A percentile compares a stretch with the other conserved stretches of the same genome.
Conservation (phyloP, 2,113 vertebrate species). For the Campylomormyrus tamandua region DNA sequence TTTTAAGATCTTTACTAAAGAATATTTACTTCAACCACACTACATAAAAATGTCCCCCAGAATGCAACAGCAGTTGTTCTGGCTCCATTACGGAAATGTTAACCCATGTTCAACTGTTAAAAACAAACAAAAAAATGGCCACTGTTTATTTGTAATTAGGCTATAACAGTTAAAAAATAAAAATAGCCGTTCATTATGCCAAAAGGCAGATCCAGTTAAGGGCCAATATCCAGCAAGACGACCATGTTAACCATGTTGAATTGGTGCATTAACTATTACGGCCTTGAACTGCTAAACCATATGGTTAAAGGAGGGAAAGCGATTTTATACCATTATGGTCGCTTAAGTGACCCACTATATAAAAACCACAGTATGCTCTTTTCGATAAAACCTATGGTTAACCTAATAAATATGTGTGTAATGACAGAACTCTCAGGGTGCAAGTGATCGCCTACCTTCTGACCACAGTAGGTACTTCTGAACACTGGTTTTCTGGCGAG, state of each 20-base stretch:
- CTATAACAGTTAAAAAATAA: neutral
- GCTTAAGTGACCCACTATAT: neutral
- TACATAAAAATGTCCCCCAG: neutral
- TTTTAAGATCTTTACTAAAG: neutral
- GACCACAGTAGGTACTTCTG: neutral
- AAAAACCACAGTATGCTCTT: neutral
- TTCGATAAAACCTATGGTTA: neutral
- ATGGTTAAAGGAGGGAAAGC: neutral
- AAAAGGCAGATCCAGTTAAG: neutral
- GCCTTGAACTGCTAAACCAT: neutral
- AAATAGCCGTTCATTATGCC: neutral
- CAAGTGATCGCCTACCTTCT: neutral
- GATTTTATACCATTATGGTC: neutral
- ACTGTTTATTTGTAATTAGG: neutral
- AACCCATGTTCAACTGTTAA: neutral
- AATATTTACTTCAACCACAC: neutral
- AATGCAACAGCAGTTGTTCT: neutral
- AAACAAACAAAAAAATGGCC: neutral
- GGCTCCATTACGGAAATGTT: neutral
- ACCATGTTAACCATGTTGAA: neutral
- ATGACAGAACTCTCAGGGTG: neutral
- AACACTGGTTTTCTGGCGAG: neutral
- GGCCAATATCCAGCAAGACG: neutral
- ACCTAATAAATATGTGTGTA: neutral
- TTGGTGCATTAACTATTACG: neutral